Conservation (phyloP, 2,113 vertebrate species). For the Chionis minor region DNA sequence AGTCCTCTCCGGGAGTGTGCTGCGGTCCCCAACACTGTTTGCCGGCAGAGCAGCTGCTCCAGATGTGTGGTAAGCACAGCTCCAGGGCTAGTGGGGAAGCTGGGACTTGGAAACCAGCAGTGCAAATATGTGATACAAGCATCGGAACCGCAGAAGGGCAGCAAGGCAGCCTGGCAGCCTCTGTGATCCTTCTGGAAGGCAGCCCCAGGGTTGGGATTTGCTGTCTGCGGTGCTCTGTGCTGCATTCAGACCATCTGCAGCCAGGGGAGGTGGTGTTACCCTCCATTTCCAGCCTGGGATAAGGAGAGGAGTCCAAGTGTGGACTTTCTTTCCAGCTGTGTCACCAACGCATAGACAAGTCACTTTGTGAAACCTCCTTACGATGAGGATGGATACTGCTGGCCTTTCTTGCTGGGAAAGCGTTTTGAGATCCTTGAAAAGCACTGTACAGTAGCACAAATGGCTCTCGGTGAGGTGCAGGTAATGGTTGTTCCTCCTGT, state of each 20-base stretch:
- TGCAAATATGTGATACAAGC: background rate
- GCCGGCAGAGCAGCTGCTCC: conserved; percentile 6
- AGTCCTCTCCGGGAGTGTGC: background rate
- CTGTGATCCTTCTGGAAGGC: background rate
- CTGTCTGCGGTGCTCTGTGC: background rate
- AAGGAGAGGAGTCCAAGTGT: background rate
- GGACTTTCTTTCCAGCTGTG: background rate
- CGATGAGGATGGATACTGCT: background rate
- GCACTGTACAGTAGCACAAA: background rate
- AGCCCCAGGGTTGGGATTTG: background rate
- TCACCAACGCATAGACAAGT: background rate
- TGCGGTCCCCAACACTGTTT: rapidly evolving
- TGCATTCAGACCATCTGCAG: background rate
- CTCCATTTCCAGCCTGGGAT: background rate
- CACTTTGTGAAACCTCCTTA: background rate
- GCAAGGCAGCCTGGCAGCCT: background rate
- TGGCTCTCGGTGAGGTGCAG: background rate
- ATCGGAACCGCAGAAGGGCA: background rate
- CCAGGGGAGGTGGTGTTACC: background rate
- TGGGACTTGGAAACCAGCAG: background rate
- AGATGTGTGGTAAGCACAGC: background rate
- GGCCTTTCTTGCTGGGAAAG: background rate
- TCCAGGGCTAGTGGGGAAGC: background rate
- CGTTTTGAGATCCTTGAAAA: background rate
- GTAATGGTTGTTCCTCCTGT: background rate